These are phyloP conservation scores for Coracias cyanogaster DNA, from an alignment of 2,797 vertebrate species.

Conservation along the genomic window DNA sequence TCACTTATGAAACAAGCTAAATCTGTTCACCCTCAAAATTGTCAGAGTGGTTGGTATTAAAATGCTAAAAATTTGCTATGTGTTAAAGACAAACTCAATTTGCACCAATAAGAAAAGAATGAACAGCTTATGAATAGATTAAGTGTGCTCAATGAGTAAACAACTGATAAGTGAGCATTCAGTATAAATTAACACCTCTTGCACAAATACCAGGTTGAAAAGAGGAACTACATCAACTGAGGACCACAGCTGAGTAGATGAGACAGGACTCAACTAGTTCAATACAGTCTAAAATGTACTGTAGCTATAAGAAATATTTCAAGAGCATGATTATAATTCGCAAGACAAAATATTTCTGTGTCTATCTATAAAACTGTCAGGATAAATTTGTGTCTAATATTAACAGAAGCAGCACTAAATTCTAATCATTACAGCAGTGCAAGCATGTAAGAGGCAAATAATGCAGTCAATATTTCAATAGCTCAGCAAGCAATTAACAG, in stretches of 20 bases:
- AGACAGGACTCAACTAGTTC: constrained; percentile 43
- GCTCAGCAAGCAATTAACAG: constrained; percentile 58
- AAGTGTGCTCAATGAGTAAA: constrained; percentile 33
- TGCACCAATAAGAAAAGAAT: not conserved
- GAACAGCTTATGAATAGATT: not conserved
- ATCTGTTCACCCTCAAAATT: constrained; percentile 53
- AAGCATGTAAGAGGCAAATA: constrained; percentile 56
- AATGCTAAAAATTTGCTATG: constrained; percentile 6
- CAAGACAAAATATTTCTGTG: constrained; percentile 69
- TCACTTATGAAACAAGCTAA: not conserved
- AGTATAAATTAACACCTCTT: constrained; percentile 48
- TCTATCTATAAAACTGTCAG: constrained; percentile 73
- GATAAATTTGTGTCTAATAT: constrained; percentile 69
- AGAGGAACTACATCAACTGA: constrained; percentile 14
- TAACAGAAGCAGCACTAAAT: constrained; percentile 75
- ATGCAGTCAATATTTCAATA: constrained; percentile 57
- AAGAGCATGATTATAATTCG: constrained; percentile 70
- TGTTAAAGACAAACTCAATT: constrained; percentile 55
- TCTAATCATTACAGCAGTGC: constrained; percentile 64
- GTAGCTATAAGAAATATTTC: constrained; percentile 65
- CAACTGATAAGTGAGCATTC: not conserved
- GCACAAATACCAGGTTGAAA: constrained; percentile 20
- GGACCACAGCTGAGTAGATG: not conserved
- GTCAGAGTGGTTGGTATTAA: constrained; percentile 28
- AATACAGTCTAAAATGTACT: constrained; percentile 18